phyloP scores from a whole-genome alignment of 2,113 vertebrate genomes.

The Sardina pilchardus region DNA sequence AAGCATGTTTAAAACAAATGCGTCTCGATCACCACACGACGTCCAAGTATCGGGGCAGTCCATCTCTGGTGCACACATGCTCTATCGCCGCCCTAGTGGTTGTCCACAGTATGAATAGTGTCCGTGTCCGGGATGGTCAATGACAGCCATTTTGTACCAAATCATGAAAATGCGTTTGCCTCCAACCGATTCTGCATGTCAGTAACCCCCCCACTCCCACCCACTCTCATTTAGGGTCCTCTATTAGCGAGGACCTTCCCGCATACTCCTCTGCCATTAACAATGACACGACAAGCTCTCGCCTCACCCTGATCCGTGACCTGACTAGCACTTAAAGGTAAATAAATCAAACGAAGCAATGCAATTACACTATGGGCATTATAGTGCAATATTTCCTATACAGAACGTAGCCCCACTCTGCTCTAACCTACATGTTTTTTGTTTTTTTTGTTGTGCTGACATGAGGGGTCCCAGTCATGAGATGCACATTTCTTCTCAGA shows the following conservation, averaged over 20 bases:
- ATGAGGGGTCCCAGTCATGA: constrained; percentile 27
- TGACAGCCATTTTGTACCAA: constrained; percentile 4
- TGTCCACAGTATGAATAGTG: neutral
- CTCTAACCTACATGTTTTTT: constrained; percentile 1
- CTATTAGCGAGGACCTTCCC: neutral
- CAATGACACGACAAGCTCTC: neutral
- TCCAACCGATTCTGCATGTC: neutral
- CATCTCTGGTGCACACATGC: neutral
- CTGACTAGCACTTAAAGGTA: constrained; percentile 33
- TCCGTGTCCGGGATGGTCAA: neutral
- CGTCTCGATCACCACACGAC: constrained; percentile 27
- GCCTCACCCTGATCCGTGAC: neutral
- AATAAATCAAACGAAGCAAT: constrained; percentile 25
- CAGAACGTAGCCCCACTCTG: constrained; percentile 23
- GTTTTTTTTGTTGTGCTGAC: constrained; percentile 15
- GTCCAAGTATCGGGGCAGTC: constrained; percentile 3
- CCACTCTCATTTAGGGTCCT: neutral
- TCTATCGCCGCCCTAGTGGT: neutral
- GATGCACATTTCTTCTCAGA: constrained; percentile 18
- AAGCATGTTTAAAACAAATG: constrained; percentile 2
- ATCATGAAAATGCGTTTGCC: neutral
- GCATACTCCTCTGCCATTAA: neutral
- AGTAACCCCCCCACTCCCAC: neutral
- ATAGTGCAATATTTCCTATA: constrained; percentile 23
- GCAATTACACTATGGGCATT: constrained; percentile 20